These are phyloP conservation scores for Sula dactylatra DNA, from an alignment of 2,113 vertebrate genomes.

Conservation along the genomic window DNA sequence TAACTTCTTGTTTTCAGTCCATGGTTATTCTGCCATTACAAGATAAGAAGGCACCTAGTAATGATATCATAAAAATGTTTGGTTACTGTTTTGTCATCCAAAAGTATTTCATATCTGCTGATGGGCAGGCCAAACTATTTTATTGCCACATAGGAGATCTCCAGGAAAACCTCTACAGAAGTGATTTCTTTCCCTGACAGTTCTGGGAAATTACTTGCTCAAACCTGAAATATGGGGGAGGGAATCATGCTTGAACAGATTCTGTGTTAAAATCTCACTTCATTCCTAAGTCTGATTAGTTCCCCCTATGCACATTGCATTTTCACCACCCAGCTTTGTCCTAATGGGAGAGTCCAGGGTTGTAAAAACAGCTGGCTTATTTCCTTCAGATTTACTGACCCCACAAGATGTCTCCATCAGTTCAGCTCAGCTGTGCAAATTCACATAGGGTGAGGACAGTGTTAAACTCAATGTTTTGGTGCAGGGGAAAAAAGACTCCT, in stretches of 20 bases:
- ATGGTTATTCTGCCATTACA: not conserved
- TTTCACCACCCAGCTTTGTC: not conserved
- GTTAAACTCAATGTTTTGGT: not conserved
- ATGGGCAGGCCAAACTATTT: not conserved
- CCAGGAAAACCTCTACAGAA: not conserved
- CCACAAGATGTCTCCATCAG: no score
- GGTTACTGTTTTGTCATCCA: not conserved
- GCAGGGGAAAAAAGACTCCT: not conserved
- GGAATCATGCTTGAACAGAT: not conserved
- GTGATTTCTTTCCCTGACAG: not conserved
- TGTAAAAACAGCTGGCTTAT: not conserved
- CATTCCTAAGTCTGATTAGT: not conserved
- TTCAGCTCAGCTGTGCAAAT: not conserved
- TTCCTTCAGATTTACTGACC: not conserved
- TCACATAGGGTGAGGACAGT: not conserved
- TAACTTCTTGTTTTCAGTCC: not conserved
- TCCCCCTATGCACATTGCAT: not conserved
- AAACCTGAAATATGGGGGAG: not conserved
- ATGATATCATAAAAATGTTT: not conserved
- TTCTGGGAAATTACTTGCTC: not conserved
- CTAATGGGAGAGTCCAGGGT: not conserved
- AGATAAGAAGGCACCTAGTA: not conserved
- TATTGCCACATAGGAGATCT: not conserved
- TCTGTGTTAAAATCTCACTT: not conserved
- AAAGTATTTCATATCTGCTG: not conserved